Conservation (phyloP, 2,113 vertebrate species). For the Xiphias gladius region DNA sequence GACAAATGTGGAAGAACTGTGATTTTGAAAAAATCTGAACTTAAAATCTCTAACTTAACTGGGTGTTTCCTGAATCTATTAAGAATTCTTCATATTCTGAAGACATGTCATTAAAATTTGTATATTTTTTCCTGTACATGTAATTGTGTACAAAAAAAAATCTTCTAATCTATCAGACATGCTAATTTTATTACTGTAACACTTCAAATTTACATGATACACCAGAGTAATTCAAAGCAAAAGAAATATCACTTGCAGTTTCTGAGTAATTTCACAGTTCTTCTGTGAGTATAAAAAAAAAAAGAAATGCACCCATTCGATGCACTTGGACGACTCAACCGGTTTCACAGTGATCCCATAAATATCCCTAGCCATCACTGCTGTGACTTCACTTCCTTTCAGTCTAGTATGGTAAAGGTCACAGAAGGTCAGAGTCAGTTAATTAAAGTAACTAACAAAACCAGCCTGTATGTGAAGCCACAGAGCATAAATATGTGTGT, state of each 20-base stretch:
- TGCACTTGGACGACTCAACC: not conserved
- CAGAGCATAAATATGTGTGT: not conserved
- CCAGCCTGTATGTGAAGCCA: not conserved
- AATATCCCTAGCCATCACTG: slow-evolving; percentile 7
- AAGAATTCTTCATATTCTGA: not conserved
- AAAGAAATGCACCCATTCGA: not conserved
- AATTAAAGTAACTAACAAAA: not conserved
- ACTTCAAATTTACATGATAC: not conserved
- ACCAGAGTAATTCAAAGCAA: not conserved
- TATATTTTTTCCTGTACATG: not conserved
- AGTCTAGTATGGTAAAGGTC: slow-evolving; percentile 1
- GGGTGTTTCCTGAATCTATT: not conserved
- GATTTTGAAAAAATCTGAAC: not conserved
- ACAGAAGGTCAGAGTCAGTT: not conserved
- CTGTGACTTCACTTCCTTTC: slow-evolving; percentile 8
- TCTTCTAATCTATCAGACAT: no score
- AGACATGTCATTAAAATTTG: not conserved
- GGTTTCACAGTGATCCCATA: not conserved
- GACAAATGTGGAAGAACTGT: not conserved
- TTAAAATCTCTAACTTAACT: not conserved
- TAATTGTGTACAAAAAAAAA: not conserved
- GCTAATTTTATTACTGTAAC: not conserved
- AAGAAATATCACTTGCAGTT: not conserved
- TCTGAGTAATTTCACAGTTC: not conserved
- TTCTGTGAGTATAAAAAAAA: not conserved